Percentiles rank a stretch among this genome's conserved stretches.
These are phyloP conservation scores for Euspilapteryx auroguttella DNA, from an alignment of 2,888 invertebrate genomes.

Conservation along the genomic window DNA sequence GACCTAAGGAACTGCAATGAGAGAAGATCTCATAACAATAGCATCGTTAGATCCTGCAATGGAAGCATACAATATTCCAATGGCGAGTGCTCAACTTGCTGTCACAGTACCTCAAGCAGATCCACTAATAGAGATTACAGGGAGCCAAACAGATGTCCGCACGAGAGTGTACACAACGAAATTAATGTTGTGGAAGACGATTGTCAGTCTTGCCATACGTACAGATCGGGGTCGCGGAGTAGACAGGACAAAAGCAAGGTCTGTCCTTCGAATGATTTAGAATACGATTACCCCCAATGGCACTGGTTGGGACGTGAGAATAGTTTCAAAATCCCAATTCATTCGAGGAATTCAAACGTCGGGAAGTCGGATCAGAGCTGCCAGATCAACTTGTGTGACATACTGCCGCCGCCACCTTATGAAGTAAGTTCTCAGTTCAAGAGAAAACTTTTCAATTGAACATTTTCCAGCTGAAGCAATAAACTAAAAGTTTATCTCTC, in stretches of 20 bases:
- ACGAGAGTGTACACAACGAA: slow-evolving; percentile 39
- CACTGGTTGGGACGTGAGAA: slow-evolving; percentile 54
- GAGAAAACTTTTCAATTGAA: slow-evolving; percentile 12
- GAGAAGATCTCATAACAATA: slow-evolving; percentile 53
- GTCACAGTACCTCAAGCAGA: slow-evolving; percentile 51
- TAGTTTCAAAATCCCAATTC: slow-evolving; percentile 57
- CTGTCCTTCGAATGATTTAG: slow-evolving; percentile 50
- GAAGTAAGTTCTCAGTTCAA: slow-evolving; percentile 36
- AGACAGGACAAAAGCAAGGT: slow-evolving; percentile 55
- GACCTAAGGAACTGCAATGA: slow-evolving; percentile 46
- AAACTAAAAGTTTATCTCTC: slow-evolving; percentile 2
- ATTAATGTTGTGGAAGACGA: slow-evolving; percentile 45
- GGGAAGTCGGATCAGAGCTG: slow-evolving; percentile 53
- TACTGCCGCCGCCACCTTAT: slow-evolving; percentile 66
- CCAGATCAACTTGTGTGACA: slow-evolving; percentile 67
- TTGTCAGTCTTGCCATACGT: slow-evolving; percentile 47
- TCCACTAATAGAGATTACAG: slow-evolving; percentile 46
- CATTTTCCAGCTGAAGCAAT: slow-evolving; percentile 14
- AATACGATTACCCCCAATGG: slow-evolving; percentile 56
- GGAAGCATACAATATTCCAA: slow-evolving; percentile 53
- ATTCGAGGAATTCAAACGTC: slow-evolving; percentile 46
- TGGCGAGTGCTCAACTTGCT: slow-evolving; percentile 52
- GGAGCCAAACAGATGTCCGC: slow-evolving; percentile 24
- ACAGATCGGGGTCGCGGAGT: slow-evolving; percentile 48
- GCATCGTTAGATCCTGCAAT: slow-evolving; percentile 53